Percentiles rank a stretch among this genome's conserved stretches.
phyloP scores from a whole-genome alignment of 2,888 invertebrate species.

The Clitarchus hookeri region DNA sequence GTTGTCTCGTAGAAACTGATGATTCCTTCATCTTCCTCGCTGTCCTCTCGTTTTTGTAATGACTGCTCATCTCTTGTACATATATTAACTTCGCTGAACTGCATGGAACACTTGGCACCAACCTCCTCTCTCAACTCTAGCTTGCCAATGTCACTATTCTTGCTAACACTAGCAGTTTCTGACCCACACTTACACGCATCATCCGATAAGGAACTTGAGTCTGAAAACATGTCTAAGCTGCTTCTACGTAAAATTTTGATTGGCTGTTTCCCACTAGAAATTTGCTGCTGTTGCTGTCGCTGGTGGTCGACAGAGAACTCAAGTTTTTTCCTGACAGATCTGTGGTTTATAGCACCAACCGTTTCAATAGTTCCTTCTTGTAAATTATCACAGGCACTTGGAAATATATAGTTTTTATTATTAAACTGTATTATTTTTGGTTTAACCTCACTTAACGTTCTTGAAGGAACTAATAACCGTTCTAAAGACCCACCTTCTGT shows the following conservation, averaged over 20 bases:
- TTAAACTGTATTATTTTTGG: constrained; percentile 17
- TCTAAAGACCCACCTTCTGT: not conserved
- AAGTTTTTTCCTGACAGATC: constrained; percentile 20
- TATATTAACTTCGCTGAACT: not conserved
- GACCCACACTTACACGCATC: not conserved
- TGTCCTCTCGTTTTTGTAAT: not conserved
- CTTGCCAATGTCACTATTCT: not conserved
- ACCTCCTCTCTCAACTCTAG: not conserved
- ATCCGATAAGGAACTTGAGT: constrained; percentile 1
- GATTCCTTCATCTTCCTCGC: constrained; percentile 40
- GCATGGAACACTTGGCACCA: too few relatives aligned
- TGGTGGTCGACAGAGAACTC: not conserved
- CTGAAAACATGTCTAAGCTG: not conserved
- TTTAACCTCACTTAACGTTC: not conserved
- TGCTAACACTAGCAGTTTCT: not conserved
- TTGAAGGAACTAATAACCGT: not conserved
- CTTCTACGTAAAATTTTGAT: constrained; percentile 14
- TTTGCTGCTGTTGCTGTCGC: constrained; percentile 3
- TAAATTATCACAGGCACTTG: constrained; percentile 24
- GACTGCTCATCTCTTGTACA: not conserved
- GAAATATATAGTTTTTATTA: not conserved
- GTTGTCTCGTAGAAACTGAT: constrained; percentile 45
- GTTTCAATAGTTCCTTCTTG: constrained; percentile 11
- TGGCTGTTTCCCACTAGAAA: not conserved
- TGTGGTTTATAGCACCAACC: constrained; percentile 14